These are phyloP conservation scores for Prunella fulvescens DNA, from an alignment of 2,113 vertebrate genomes.

Conservation along the genomic window DNA sequence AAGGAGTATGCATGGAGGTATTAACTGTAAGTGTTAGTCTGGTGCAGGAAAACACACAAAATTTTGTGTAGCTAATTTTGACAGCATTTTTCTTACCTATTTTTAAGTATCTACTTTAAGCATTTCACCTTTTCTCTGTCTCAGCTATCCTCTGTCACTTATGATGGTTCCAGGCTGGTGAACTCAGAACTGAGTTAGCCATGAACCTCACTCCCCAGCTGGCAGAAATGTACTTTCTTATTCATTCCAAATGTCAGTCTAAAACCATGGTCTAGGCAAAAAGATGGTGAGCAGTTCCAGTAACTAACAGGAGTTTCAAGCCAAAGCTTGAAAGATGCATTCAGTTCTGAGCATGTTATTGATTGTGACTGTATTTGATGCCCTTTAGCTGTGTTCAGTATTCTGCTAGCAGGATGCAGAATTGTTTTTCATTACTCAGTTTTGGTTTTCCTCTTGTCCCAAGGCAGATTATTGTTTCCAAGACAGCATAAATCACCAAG, in stretches of 20 bases:
- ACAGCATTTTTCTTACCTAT: not conserved
- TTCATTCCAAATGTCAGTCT: not conserved
- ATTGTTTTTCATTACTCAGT: not conserved
- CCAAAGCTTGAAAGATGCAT: not conserved
- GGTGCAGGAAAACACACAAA: not conserved
- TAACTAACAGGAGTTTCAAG: not conserved
- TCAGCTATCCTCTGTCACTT: not conserved
- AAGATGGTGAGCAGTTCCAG: not conserved
- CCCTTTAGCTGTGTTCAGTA: not conserved
- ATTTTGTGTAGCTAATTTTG: not conserved
- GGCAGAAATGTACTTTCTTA: not conserved
- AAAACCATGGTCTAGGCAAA: fast-evolving
- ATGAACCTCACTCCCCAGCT: not conserved
- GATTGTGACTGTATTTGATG: not conserved
- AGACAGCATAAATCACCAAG: not conserved
- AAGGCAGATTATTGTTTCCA: not conserved
- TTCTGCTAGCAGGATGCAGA: not conserved
- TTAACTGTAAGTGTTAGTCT: not conserved
- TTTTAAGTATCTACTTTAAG: not conserved
- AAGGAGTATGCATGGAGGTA: not conserved
- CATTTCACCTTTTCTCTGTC: not conserved
- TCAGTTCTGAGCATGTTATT: not conserved
- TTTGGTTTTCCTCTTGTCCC: not conserved
- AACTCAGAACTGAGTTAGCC: not conserved
- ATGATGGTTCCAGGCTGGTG: not conserved